These are phyloP conservation scores for Chunga burmeisteri DNA, from an alignment of 2,113 vertebrate species.

Conservation along the genomic window DNA sequence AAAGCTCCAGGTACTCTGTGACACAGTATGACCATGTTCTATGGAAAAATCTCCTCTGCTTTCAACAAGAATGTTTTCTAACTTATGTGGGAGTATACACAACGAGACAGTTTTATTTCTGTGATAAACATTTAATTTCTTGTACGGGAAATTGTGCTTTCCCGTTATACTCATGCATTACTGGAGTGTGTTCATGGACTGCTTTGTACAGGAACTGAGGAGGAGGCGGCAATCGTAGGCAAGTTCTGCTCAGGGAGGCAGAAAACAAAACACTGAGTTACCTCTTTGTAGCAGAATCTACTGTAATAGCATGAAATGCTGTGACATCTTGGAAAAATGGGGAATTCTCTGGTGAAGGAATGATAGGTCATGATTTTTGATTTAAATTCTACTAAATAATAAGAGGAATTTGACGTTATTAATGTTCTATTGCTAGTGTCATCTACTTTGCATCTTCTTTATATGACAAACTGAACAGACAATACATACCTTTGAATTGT, in stretches of 20 bases:
- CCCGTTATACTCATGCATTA: background rate
- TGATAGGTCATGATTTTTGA: background rate
- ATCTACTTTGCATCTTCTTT: background rate
- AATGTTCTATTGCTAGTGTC: background rate
- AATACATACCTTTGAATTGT: background rate
- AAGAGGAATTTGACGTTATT: background rate
- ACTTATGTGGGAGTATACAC: background rate
- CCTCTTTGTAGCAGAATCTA: background rate
- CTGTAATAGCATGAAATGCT: background rate
- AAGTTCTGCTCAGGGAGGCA: background rate
- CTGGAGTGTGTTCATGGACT: background rate
- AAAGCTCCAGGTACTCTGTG: background rate
- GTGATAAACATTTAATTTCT: background rate
- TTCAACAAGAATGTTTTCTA: background rate
- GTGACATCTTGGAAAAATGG: background rate
- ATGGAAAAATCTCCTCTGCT: background rate
- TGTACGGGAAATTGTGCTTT: background rate
- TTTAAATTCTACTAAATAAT: background rate
- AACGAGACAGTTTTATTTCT: background rate
- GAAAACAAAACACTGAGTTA: background rate
- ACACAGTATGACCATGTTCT: background rate
- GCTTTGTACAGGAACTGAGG: background rate
- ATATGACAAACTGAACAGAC: background rate
- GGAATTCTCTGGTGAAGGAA: background rate
- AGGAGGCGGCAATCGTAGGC: background rate